Base-by-base conservation (phyloP, 2,113 vertebrate genomes). In the Pelvicachromis taeniatus region DNA sequence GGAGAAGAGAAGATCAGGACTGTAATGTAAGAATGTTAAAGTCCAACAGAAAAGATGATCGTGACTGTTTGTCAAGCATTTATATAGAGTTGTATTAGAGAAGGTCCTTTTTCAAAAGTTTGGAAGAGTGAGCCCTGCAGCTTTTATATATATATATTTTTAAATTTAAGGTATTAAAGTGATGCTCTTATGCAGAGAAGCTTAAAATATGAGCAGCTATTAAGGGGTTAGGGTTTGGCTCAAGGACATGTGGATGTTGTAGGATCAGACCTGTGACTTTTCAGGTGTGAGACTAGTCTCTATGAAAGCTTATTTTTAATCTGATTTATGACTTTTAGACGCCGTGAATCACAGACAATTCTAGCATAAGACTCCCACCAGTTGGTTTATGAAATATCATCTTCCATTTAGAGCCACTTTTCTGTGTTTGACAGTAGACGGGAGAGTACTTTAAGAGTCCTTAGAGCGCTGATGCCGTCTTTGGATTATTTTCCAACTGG, bases 201-300 rank as follows among this genome's bases (percentile, higher is more conserved):
- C 79, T 88, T 38, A 70, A 55, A 81, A 80, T 16, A 23, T 14
- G 83, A 73, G 73, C 56, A 61, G 84, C 53, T 73, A 4, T 26
- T 53, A 3, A 9, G 10, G 55, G 65, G 58, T 75, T 54, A 38
- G 73, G 50, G 82, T 68, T 82, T 80, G 79, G 48, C 75, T 85
- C 58, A 55, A 59, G 81, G 85, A 77, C 77, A 63, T 23, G 75
- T 7, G 31, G 58, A 17, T 84, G 65, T 21, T 52, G 42, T 38
- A 53, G 82, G 77, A 88, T 91, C 88, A 84, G 79, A 90, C 91
- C 82, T 84, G 82, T 87, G 84, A 85, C 86, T 81, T 77, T 77
- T 88, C 3, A 33, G 38, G 53, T 42, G 21, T 56, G 70, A 75
- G 61, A 80, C 50, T 53, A n/a, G 65, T 31, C 70, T 83, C 31